These are phyloP conservation scores for Drosophila phalerata DNA, from an alignment of 2,888 invertebrate genomes.

Conservation along the genomic window DNA sequence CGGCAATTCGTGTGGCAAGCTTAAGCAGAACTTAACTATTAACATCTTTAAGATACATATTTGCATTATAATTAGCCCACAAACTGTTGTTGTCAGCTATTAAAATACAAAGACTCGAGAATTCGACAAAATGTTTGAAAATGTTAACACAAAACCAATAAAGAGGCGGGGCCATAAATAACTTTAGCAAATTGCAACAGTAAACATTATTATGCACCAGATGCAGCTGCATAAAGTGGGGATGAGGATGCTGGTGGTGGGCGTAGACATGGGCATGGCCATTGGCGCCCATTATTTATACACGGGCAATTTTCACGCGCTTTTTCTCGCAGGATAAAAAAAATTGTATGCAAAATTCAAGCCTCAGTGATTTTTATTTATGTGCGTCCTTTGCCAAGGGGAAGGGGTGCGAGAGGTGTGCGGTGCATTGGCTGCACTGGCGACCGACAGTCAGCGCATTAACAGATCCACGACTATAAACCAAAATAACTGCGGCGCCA, in stretches of 20 bases:
- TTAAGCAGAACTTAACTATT: constrained; percentile 12
- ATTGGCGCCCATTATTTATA: constrained; percentile 40
- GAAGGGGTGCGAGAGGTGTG: background rate
- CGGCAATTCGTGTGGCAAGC: background rate
- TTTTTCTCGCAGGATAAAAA: constrained; percentile 39
- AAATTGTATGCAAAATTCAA: constrained; percentile 71
- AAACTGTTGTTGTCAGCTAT: background rate
- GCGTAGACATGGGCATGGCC: constrained; percentile 19
- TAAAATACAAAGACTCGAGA: background rate
- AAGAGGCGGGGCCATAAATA: constrained; percentile 23
- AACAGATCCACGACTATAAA: constrained; percentile 76
- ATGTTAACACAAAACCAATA: constrained; percentile 32
- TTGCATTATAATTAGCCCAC: background rate
- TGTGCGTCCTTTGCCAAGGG: constrained; percentile 44
- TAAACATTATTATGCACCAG: constrained; percentile 47
- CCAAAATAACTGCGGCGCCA: constrained; percentile 68
- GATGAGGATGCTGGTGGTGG: constrained; percentile 6
- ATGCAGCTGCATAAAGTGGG: constrained; percentile 2
- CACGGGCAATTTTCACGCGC: constrained; percentile 62
- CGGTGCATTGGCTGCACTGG: constrained; percentile 21
- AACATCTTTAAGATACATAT: constrained; percentile 9
- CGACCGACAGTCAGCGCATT: constrained; percentile 63
- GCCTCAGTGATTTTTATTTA: constrained; percentile 77
- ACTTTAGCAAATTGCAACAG: constrained; percentile 56
- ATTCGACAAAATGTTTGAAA: background rate